These are phyloP conservation scores for Pentalonia nigronervosa DNA, from an alignment of 1,140 invertebrate species.

Conservation along the genomic window DNA sequence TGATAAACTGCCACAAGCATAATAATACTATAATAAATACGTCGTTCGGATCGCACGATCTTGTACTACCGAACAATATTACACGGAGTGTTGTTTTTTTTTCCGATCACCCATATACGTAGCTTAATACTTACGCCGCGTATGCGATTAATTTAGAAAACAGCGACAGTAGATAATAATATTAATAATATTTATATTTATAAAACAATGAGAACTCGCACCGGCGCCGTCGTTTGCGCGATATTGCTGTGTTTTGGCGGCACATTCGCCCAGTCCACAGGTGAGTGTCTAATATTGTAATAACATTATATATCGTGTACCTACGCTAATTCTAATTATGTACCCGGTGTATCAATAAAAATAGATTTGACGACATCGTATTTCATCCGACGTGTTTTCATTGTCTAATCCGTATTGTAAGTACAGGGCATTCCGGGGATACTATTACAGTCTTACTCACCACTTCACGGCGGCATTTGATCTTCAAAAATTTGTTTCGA, in stretches of 20 bases:
- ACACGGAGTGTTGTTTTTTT: constrained; percentile 6
- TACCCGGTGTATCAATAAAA: background rate
- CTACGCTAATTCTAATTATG: background rate
- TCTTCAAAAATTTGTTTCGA: background rate
- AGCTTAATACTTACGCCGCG: background rate
- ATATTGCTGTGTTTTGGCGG: constrained; percentile 14
- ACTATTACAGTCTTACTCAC: background rate
- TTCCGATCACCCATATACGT: background rate
- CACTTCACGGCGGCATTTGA: background rate
- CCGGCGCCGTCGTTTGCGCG: background rate
- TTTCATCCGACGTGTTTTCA: background rate
- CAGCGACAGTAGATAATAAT: background rate
- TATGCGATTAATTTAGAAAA: background rate
- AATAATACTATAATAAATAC: background rate
- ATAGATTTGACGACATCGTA: background rate
- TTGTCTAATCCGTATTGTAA: background rate
- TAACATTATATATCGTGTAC: background rate
- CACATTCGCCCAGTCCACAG: background rate
- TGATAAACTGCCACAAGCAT: background rate
- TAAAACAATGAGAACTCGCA: background rate
- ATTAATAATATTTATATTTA: background rate
- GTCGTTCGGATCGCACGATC: background rate
- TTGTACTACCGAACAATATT: background rate
- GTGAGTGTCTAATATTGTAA: background rate
- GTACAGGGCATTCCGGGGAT: background rate